Conservation (phyloP, 1,140 invertebrate genomes). For the Leptinotarsa texana region DNA sequence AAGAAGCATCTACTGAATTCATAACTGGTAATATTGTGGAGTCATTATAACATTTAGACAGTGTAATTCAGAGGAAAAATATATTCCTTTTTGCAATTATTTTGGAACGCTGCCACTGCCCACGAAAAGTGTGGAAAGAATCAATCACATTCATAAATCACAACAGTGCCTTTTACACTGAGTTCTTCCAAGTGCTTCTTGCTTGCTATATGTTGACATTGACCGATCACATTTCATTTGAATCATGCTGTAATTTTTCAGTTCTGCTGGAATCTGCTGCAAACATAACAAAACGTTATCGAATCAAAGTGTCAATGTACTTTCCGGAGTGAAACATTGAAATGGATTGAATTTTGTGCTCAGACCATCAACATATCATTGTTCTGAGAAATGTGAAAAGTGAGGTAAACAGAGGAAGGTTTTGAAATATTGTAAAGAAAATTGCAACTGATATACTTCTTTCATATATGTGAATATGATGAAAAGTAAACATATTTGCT, state of each 20-base stretch:
- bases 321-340: background rate
- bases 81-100: too few species aligned
- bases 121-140: background rate
- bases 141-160: slow-evolving; percentile 16
- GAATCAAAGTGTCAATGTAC: slow-evolving; percentile 15
- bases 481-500: too few species aligned
- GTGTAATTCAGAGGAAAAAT: too few species aligned
- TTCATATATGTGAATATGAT: too few species aligned
- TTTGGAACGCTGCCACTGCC: background rate
- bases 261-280: background rate
- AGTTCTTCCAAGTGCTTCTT: background rate
- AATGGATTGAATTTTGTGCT: background rate
- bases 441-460: too few species aligned
- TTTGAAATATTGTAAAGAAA: too few species aligned
- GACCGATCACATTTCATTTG: slow-evolving; percentile 10
- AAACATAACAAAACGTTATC: background rate
- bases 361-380: too few species aligned
- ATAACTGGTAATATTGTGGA: too few species aligned
- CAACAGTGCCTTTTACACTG: background rate
- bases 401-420: too few species aligned
- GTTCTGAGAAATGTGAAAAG: too few species aligned
- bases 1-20: too few species aligned
- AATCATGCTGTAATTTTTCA: background rate
- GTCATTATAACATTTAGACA: too few species aligned
- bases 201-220: slow-evolving; percentile 12